A percentile compares a stretch with the other conserved stretches of the same genome.
phyloP scores from a whole-genome alignment of 92 coral and sea anemone genomes.

The Paragorgia papillata region DNA sequence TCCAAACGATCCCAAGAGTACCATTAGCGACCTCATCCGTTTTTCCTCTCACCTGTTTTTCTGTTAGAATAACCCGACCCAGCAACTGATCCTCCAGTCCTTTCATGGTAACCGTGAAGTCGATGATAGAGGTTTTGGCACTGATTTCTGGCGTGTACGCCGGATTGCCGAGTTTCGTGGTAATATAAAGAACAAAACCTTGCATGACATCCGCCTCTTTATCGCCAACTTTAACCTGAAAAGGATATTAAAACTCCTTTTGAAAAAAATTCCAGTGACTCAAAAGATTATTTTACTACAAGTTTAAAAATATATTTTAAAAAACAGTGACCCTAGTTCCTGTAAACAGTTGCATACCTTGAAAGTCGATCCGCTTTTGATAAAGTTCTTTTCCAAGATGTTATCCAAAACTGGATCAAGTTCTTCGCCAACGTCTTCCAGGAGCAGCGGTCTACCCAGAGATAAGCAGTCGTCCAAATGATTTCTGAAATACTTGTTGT shows the following conservation, averaged over 20 bases:
- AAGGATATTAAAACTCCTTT: too few species aligned
- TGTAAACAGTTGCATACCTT: conserved; percentile 66
- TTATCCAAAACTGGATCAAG: conserved; percentile 97
- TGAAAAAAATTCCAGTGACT: too few species aligned
- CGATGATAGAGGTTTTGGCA: conserved; percentile 98
- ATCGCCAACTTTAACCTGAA: conserved; percentile 98
- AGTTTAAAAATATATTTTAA: too few species aligned
- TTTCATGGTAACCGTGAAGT: conserved; percentile 99
- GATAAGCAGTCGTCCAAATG: conserved; percentile 92
- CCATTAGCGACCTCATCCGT: too few species aligned
- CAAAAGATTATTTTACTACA: too few species aligned
- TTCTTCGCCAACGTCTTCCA: conserved; percentile 98
- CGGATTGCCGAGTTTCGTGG: conserved; percentile 99
- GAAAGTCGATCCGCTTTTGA: conserved; percentile 87
- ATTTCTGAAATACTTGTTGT: conserved; percentile 95
- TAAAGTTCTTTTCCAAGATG: conserved; percentile 92
- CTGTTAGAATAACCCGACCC: conserved; percentile 93
- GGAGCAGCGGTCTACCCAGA: conserved; percentile 92
- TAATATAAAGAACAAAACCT: conserved; percentile 90
- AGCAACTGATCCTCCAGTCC: conserved; percentile 99
- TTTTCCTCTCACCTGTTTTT: conserved; percentile 99
- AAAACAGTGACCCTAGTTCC: too few species aligned
- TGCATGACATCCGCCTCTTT: conserved; percentile 96
- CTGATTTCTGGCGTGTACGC: conserved; percentile 99
- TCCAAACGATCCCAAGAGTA: too few species aligned